phyloP scores from a whole-genome alignment of 2,888 invertebrate genomes.

The Trichacis sp. region DNA sequence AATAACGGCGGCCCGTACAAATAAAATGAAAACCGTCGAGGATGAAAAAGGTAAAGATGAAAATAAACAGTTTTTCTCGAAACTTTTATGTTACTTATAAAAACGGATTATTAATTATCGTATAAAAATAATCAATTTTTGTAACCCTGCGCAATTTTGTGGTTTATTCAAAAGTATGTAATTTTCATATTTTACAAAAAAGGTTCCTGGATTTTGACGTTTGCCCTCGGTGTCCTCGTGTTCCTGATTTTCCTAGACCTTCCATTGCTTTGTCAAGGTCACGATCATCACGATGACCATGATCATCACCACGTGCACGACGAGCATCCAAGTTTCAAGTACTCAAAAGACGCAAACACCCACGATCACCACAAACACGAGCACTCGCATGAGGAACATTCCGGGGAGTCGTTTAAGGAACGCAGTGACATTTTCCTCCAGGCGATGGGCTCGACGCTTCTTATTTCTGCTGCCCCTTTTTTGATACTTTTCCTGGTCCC shows the following conservation, averaged over 20 bases:
- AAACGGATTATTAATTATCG: no score
- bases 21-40: no score
- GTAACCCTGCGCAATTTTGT: no score
- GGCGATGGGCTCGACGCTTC: conserved; percentile 89
- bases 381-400: conserved; percentile 57
- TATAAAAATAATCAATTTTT: no score
- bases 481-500: conserved; percentile 94
- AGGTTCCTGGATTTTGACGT: conserved; percentile 44
- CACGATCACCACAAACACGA: conserved; percentile 52
- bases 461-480: conserved; percentile 96
- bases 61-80: no score
- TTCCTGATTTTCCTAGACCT: conserved; percentile 61
- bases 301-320: conserved; percentile 65
- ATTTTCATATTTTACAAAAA: no score
- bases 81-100: no score
- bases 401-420: conserved; percentile 44
- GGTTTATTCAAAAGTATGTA: no score
- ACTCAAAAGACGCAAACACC: conserved; percentile 80
- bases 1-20: no score
- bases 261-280: conserved; percentile 56
- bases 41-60: no score
- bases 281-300: conserved; percentile 59
- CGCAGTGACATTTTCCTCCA: conserved; percentile 69
- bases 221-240: conserved; percentile 50
- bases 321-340: conserved; percentile 83